A percentile compares a stretch with the other conserved stretches of the same genome.
phyloP scores from a whole-genome alignment of 92 coral and sea anemone species.

The Chrysogorgia sp. region DNA sequence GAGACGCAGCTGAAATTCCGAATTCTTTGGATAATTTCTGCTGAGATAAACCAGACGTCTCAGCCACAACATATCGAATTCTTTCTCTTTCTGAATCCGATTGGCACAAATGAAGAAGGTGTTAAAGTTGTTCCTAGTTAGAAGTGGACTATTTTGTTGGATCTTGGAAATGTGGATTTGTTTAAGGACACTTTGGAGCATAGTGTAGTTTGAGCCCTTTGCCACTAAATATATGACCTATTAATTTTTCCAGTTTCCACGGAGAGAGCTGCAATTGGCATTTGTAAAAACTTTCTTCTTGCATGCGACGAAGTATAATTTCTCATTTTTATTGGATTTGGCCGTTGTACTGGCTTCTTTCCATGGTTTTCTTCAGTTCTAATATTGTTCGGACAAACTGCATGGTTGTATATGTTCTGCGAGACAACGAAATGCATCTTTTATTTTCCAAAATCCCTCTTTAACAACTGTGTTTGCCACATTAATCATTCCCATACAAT shows the following conservation, averaged over 20 bases:
- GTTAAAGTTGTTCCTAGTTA: constrained; percentile 41
- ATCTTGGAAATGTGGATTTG: constrained; percentile 9
- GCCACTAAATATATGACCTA: constrained; percentile 31
- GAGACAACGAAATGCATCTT: constrained; percentile 40
- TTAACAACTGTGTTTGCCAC: constrained; percentile 20
- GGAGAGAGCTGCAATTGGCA: constrained; percentile 52
- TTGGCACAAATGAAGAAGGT: constrained; percentile 42
- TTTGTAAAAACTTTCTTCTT: constrained; percentile 50
- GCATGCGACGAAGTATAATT: constrained; percentile 53
- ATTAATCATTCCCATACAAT: constrained; percentile 20
- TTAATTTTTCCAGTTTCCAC: constrained; percentile 39
- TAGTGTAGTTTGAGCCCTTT: constrained; percentile 38
- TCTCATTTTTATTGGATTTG: constrained; percentile 20
- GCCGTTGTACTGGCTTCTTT: constrained; percentile 2
- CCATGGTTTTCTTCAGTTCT: not conserved
- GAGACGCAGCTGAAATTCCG: constrained; percentile 45
- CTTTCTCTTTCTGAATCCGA: constrained; percentile 54
- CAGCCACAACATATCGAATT: constrained; percentile 48
- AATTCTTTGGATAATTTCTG: constrained; percentile 28
- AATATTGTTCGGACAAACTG: not conserved
- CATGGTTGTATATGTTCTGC: constrained; percentile 44
- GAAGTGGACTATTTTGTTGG: constrained; percentile 19
- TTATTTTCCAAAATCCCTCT: constrained; percentile 33
- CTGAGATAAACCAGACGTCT: constrained; percentile 42
- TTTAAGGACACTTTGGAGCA: constrained; percentile 17